These are phyloP conservation scores for Chaenodraco wilsoni DNA, from an alignment of 2,797 vertebrate genomes.

Conservation along the genomic window DNA sequence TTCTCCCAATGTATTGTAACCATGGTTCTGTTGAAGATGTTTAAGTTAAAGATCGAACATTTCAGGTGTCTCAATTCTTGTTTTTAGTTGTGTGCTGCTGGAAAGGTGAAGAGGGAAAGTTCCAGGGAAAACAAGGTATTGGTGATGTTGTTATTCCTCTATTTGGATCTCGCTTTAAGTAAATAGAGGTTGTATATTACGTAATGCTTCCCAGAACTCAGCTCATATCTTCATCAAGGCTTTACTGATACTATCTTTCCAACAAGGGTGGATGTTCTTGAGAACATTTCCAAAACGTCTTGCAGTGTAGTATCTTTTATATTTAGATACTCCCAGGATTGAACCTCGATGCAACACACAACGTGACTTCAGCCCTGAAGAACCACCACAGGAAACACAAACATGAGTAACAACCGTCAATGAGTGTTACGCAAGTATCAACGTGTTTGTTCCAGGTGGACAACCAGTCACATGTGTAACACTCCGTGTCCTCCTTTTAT, in stretches of 20 bases:
- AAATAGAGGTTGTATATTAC: conserved; percentile 2
- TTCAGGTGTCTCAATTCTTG: not conserved
- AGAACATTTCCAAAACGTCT: not conserved
- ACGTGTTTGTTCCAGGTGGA: conserved; percentile 38
- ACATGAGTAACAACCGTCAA: not conserved
- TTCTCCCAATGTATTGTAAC: not conserved
- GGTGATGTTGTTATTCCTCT: not conserved
- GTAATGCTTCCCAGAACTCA: not conserved
- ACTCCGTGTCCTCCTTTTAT: conserved; percentile 37
- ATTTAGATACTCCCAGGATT: not conserved
- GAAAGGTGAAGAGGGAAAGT: not conserved
- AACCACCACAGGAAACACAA: not conserved
- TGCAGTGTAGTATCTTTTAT: not conserved
- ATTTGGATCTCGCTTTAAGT: not conserved
- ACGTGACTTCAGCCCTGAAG: conserved; percentile 6
- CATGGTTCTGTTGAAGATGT: rapidly evolving
- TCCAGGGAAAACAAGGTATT: not conserved
- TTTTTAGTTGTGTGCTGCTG: not conserved
- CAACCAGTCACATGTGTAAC: conserved; percentile 30
- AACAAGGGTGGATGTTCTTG: not conserved
- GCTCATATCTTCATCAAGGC: not conserved
- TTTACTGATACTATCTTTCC: not conserved
- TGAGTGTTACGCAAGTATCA: not conserved
- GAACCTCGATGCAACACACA: not conserved
- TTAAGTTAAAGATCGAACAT: not conserved